Evolutionary conservation across 2,888 invertebrate species (phyloP).

Genomic region (Balanococcus diminutus): DNA sequence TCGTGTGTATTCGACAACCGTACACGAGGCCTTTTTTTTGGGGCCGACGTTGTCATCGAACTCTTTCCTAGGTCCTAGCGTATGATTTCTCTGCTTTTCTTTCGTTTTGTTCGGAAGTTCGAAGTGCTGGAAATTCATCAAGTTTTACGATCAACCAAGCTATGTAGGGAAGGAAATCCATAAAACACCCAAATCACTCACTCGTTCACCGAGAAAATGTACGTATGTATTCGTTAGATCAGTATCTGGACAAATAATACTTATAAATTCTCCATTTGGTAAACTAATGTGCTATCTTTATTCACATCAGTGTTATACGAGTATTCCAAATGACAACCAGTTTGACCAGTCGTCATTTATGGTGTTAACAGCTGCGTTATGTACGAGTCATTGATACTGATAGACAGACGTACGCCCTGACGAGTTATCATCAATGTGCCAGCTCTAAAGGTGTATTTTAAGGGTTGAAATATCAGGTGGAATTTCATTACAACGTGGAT

Average conservation of each 20-base stretch:
- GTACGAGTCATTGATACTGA: background rate
- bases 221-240: background rate
- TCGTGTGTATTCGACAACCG: slow-evolving; percentile 15
- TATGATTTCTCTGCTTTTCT: background rate
- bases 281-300: background rate
- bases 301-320: background rate
- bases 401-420: background rate
- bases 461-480: background rate
- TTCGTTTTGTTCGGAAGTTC: background rate
- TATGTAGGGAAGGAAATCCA: background rate
- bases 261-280: background rate
- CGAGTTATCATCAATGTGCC: background rate
- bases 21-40: background rate
- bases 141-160: background rate
- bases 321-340: slow-evolving; percentile 14
- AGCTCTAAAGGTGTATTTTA: background rate
- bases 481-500: background rate
- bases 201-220: background rate
- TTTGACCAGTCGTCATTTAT: slow-evolving; percentile 28
- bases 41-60: background rate
- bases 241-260: background rate
- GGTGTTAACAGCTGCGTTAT: background rate
- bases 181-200: background rate
- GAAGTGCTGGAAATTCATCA: background rate
- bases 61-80: background rate